A percentile compares a stretch with the other conserved stretches of the same genome.
phyloP scores from a whole-genome alignment of 2,113 vertebrate species.

The Mormyrus iriodes region DNA sequence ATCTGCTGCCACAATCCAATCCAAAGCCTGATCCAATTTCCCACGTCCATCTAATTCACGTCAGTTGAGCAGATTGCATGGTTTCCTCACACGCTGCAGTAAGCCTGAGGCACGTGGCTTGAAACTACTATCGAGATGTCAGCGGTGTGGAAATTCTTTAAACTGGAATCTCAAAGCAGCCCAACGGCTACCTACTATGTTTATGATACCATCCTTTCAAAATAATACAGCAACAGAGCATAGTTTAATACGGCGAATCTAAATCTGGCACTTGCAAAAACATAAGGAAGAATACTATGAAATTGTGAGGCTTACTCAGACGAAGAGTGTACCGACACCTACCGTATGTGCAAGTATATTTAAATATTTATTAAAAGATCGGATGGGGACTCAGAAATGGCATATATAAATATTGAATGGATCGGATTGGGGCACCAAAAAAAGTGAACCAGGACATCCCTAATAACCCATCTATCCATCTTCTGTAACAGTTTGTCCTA shows the following conservation, averaged over 20 bases:
- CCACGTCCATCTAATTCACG: not conserved
- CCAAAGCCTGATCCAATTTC: not conserved
- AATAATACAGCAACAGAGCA: not conserved
- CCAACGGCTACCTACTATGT: not conserved
- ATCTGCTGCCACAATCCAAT: not conserved
- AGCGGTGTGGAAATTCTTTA: not conserved
- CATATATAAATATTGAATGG: not conserved
- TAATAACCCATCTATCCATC: no score
- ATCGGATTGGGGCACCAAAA: not conserved
- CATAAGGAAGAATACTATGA: not conserved
- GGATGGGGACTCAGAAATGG: not conserved
- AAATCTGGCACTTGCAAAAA: not conserved
- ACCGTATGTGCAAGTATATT: not conserved
- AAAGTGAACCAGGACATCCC: not conserved
- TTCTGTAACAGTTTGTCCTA: no score
- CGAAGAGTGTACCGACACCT: not conserved
- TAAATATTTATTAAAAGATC: not conserved
- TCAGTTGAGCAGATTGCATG: not conserved
- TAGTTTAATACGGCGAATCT: not conserved
- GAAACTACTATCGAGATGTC: not conserved
- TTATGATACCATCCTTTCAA: not conserved
- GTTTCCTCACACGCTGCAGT: not conserved
- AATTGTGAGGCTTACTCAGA: not conserved
- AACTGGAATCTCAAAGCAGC: not conserved
- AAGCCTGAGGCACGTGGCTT: not conserved